Percentiles rank a stretch among this genome's conserved stretches.
Evolutionary conservation across 1,140 invertebrate genomes (phyloP).

Genomic region (Chironomus striatipennis): DNA sequence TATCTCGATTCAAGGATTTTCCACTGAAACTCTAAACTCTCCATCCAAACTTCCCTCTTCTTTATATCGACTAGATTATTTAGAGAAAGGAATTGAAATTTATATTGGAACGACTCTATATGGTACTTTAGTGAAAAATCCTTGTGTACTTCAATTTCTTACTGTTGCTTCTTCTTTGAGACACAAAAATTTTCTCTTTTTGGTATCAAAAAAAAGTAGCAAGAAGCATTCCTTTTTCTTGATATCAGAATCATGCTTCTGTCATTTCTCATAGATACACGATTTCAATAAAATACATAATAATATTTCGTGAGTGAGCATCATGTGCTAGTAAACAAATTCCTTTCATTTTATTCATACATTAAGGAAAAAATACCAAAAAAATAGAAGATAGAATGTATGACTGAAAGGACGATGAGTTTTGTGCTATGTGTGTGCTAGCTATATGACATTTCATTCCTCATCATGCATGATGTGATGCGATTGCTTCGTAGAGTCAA

Average conservation of each 20-base stretch:
- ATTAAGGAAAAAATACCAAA: not conserved
- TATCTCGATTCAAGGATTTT: too few species aligned
- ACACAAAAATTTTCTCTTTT: too few species aligned
- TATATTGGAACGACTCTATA: too few species aligned
- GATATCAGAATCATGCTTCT: not conserved
- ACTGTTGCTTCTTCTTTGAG: too few species aligned
- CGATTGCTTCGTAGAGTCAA: not conserved
- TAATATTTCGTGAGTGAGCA: not conserved
- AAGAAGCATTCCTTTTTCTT: not conserved
- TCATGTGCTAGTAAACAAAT: not conserved
- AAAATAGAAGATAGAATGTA: not conserved
- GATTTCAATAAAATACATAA: not conserved
- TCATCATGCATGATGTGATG: not conserved
- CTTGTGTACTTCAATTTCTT: not conserved
- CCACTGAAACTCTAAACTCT: too few species aligned
- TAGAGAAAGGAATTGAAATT: too few species aligned
- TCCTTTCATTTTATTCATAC: not conserved
- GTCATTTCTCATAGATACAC: not conserved
- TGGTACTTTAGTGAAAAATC: too few species aligned
- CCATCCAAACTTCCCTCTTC: too few species aligned
- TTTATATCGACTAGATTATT: too few species aligned
- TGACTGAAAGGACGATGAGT: not conserved
- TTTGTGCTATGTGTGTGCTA: not conserved
- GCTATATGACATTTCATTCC: not conserved
- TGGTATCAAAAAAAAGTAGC: too few species aligned